Conservation (phyloP, 2,797 vertebrate genomes). For the Coreius guichenoti region DNA sequence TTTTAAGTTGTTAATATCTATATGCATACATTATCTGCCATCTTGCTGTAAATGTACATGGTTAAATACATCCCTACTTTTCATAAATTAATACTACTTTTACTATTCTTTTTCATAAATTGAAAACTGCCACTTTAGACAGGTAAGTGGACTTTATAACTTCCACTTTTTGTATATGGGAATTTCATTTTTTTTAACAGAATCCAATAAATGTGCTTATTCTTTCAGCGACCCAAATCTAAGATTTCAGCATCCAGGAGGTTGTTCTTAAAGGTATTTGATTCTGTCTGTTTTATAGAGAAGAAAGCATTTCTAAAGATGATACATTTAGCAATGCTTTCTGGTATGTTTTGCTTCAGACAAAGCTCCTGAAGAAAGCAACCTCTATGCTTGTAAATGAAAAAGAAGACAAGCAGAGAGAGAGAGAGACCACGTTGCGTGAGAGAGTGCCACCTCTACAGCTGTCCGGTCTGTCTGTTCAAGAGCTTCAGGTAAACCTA, state of each 20-base stretch:
- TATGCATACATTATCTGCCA: neutral
- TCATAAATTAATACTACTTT: neutral
- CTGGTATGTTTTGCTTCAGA: conserved; percentile 62
- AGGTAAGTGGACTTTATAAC: conserved; percentile 60
- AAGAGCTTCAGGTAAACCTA: conserved; percentile 73
- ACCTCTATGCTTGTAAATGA: conserved; percentile 71
- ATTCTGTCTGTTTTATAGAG: neutral
- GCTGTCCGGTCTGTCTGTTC: conserved; percentile 70
- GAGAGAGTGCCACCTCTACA: conserved; percentile 73
- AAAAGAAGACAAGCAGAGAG: conserved; percentile 69
- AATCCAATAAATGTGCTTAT: conserved; percentile 9
- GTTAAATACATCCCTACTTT: conserved; percentile 11
- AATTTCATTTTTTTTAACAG: neutral
- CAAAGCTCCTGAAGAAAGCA: conserved; percentile 75
- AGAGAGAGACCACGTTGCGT: conserved; percentile 65
- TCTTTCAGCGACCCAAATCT: conserved; percentile 68
- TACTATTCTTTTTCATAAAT: conserved; percentile 18
- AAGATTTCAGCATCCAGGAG: conserved; percentile 76
- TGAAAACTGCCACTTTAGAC: conserved; percentile 57
- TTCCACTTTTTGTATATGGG: conserved; percentile 1
- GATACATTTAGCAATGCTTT: neutral
- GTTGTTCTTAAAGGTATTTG: conserved; percentile 74
- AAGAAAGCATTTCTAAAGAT: neutral
- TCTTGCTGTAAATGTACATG: neutral
- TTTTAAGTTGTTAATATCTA: conserved; percentile 5